Percentiles rank a stretch among this genome's conserved stretches.
Evolutionary conservation across 2,113 vertebrate species (phyloP).

Genomic region (Strix uralensis): DNA sequence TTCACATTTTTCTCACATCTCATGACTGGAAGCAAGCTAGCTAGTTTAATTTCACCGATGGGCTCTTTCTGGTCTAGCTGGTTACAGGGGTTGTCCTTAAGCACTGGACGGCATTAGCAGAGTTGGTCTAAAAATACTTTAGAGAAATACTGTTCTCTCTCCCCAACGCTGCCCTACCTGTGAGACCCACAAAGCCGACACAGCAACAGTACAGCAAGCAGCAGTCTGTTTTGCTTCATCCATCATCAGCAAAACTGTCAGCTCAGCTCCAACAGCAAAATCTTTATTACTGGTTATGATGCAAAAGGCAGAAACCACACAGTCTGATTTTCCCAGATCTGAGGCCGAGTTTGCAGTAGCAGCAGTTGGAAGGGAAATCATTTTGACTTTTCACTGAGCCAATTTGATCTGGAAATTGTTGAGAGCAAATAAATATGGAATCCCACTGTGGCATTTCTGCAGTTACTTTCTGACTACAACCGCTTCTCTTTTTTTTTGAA

Average conservation of each 20-base stretch:
- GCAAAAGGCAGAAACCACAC: conserved; percentile 38
- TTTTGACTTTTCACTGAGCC: conserved; percentile 40
- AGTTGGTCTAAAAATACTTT: not conserved
- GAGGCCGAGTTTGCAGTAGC: not conserved
- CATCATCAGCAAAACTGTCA: conserved; percentile 43
- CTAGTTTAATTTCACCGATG: not conserved
- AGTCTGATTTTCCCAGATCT: conserved; percentile 31
- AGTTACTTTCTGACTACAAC: not conserved
- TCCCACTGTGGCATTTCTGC: conserved; percentile 40
- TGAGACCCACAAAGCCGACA: not conserved
- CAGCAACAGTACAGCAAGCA: not conserved
- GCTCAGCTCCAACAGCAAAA: conserved; percentile 38
- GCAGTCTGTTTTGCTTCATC: conserved; percentile 20
- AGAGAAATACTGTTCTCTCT: not conserved
- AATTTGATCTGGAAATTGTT: conserved; percentile 57
- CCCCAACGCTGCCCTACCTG: not conserved
- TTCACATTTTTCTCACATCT: not conserved
- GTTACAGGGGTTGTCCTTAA: not conserved
- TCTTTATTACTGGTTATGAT: conserved; percentile 39
- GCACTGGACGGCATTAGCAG: not conserved
- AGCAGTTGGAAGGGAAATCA: conserved; percentile 24
- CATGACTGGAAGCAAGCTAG: not conserved
- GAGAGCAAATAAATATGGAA: conserved; percentile 49
- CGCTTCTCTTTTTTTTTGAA: not conserved
- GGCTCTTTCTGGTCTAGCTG: not conserved